These are phyloP conservation scores for Rhyacophila evoluta DNA, from an alignment of 2,888 invertebrate genomes.

Conservation along the genomic window DNA sequence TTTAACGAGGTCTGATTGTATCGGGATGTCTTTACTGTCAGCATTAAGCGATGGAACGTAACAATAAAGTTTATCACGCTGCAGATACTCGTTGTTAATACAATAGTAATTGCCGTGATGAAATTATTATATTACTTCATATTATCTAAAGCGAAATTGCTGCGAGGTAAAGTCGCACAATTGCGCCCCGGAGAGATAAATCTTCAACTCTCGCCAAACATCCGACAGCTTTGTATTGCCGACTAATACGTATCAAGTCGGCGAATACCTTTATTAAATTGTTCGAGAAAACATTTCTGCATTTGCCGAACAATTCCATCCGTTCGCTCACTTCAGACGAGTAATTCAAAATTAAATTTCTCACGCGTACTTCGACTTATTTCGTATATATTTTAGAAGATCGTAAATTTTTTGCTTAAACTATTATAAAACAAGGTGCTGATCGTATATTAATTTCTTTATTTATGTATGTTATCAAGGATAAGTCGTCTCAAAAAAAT, in stretches of 20 bases:
- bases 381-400: too few species aligned
- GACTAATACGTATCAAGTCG: not conserved
- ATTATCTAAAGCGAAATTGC: not conserved
- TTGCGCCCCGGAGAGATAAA: not conserved
- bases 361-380: not conserved
- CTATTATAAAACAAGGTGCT: too few species aligned
- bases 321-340: not conserved
- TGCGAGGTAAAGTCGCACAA: not conserved
- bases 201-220: not conserved
- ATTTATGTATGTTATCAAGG: too few species aligned
- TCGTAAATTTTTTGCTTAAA: too few species aligned
- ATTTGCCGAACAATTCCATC: not conserved
- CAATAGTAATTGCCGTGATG: not conserved
- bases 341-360: not conserved
- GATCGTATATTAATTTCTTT: too few species aligned
- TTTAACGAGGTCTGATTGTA: too few species aligned
- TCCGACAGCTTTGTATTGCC: not conserved
- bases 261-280: not conserved
- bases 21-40: too few species aligned
- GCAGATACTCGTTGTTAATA: too few species aligned
- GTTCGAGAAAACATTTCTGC: not conserved
- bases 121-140: not conserved
- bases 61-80: not conserved
- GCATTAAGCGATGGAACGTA: not conserved
- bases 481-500: too few species aligned